Evolutionary conservation across 2,888 invertebrate species (phyloP).

Genomic region (Luperina nickerlii): DNA sequence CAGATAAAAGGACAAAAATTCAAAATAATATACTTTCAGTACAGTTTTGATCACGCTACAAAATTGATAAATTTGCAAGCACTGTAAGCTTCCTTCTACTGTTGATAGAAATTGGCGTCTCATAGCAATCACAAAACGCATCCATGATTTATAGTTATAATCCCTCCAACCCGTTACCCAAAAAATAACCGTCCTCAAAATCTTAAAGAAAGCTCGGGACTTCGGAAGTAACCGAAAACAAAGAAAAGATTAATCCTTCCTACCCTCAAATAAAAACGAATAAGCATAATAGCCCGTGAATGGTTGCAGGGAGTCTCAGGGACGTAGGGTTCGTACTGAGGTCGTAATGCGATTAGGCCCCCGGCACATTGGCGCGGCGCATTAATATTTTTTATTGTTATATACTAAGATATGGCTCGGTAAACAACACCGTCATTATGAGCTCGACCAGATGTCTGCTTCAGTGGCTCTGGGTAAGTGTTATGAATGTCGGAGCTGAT

Average conservation of each 20-base stretch:
- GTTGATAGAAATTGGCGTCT: no score
- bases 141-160: conserved; percentile 58
- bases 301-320: conserved; percentile 83
- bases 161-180: conserved; percentile 47
- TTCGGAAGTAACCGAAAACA: conserved; percentile 45
- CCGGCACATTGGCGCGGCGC: conserved; percentile 82
- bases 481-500: conserved; percentile 60
- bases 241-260: conserved; percentile 67
- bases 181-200: conserved; percentile 46
- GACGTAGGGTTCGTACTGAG: conserved; percentile 49
- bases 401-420: conserved; percentile 84
- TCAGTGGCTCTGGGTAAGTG: conserved; percentile 57
- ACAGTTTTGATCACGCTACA: neutral
- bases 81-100: neutral
- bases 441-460: conserved; percentile 77
- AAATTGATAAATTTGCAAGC: neutral
- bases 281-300: conserved; percentile 88
- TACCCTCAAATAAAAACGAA: conserved; percentile 83
- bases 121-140: neutral
- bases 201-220: conserved; percentile 48
- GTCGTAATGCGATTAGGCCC: conserved; percentile 82
- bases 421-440: conserved; percentile 84
- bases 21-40: neutral
- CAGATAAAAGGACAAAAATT: neutral
- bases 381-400: conserved; percentile 89